Base-by-base conservation (phyloP, 2,888 invertebrate species). In the Lepidocyrtinus sp. region DNA sequence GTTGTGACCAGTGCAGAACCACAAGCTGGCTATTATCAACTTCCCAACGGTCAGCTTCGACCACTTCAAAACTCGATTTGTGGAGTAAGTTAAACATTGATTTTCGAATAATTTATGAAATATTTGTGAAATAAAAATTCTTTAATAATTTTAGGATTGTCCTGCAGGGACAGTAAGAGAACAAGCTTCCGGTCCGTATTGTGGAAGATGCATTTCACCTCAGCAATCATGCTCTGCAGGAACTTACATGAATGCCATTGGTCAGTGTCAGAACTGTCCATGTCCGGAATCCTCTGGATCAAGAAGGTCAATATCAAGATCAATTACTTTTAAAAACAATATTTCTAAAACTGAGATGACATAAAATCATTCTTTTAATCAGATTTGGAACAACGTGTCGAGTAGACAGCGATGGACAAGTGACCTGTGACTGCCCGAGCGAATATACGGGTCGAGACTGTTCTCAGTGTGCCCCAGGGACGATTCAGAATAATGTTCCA, bases 371-470 rank as follows among this genome's bases (percentile, higher is more conserved):
- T 67, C 36, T 67, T 19, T 26, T 12, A 55, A 55, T 19, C 25
- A 81, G 81, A 9, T 84, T 84, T 69, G 84, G 84, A 36, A 81
- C 78, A 1, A 27, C 75, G 1, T 84, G 84, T 24, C 65, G 68
- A 2, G 78, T 80, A 15, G 85, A 82, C 24, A 2, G 2, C 1
- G 59, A 71, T 59, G 83, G 85, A n/a, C 67, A 82, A 61, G 75
- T 84, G 5, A 72, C 55, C 2, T 85, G 85, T 36, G 78, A 85
- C 24, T 85, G 85, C 63, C 67, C 81, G 1, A 65, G 62, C 12
- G 79, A 82, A 45, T 85, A 85, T 72, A 77, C 76, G 3, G 85
- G 85, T 17, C 46, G 70, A 9, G 76, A 82, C 61, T 85, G 85
- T 55, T 70, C 73, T 61, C 80, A 81, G 21, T 84, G 84, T 76